These are phyloP conservation scores for Loris lydekkerianus DNA, from an alignment of 2,797 vertebrate species.

Conservation along the genomic window DNA sequence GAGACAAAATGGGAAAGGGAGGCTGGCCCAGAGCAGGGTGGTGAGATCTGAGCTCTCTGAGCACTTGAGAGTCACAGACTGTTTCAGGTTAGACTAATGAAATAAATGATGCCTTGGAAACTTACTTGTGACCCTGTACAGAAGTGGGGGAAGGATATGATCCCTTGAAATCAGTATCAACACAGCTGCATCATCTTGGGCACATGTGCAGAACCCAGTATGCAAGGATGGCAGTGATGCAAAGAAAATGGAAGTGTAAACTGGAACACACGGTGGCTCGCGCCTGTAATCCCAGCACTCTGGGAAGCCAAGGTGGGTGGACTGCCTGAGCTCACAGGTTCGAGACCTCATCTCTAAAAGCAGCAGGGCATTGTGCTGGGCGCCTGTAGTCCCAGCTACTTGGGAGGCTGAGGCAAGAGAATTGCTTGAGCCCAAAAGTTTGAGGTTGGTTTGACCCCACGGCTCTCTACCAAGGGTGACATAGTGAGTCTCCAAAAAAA, in stretches of 20 bases:
- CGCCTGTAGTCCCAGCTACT: too few relatives aligned
- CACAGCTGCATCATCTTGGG: not conserved
- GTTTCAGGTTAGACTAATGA: conserved; percentile 34
- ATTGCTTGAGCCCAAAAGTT: too few relatives aligned
- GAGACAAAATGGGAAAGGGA: not conserved
- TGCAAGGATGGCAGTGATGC: not conserved
- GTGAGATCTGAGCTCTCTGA: not conserved
- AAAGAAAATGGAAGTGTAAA: not conserved
- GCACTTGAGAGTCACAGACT: not conserved
- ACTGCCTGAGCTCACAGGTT: too few relatives aligned
- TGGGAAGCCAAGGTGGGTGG: too few relatives aligned
- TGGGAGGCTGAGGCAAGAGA: too few relatives aligned
- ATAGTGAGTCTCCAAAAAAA: too few relatives aligned
- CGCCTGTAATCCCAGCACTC: too few relatives aligned
- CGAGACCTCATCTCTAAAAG: too few relatives aligned
- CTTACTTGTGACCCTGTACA: not conserved
- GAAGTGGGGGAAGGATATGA: not conserved
- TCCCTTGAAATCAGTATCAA: not conserved
- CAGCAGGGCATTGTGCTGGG: too few relatives aligned
- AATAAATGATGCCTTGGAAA: not conserved
- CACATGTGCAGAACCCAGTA: rapidly evolving
- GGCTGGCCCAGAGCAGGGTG: not conserved
- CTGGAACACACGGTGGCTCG: not conserved
- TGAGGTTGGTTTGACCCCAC: too few relatives aligned
- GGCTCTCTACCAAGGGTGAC: too few relatives aligned